Base-by-base conservation (phyloP, 1,140 invertebrate genomes). In the Eulimnadia texana region DNA sequence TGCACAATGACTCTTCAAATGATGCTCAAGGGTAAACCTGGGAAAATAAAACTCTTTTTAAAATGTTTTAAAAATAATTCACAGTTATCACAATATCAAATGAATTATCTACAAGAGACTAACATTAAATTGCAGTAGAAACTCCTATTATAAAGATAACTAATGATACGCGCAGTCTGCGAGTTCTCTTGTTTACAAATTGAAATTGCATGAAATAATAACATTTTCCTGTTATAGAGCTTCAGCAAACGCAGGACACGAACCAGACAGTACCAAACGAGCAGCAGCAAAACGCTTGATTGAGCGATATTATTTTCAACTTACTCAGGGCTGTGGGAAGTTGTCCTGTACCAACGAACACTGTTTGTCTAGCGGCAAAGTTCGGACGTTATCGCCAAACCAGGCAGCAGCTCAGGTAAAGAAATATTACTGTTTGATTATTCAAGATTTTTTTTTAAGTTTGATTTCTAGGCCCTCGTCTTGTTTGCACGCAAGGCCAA, bases 291-390 rank as follows among this genome's bases (percentile, higher is more conserved):
- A 84, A 72, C 86, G 89, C 73, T 76, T 92, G 50, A 93, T 94
- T 64, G 88, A 93, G 72, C 82, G 85, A 66, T 94, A 93, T 74
- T 95, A 93, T 72, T 90, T 90, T 74, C 89, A 93, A 75, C 76
- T 95, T 60, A 84, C 85, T 13, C 84, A 92, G 72, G 91, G 91
- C 62, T 95, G 91, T 76, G 90, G 90, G 6, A 88, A 92, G 71
- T 75, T 80, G 9, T 77, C 81, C 59, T 94, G 91, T 75, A 79
- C 81, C 65, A 95, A 94, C 77, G 79, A 82, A 68, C 78, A 86
- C 71, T 95, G 91, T 80, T 87, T 87, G 63, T 94, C 90, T 23
- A 91, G 88, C 74, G 85, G 85, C 69, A 81, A 85, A 73, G 86
- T 90, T 58, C 82, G 79, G 70, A 83, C 79, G 68, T 74, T 90